These are phyloP conservation scores for Elephas maximus DNA, from an alignment of 2,113 vertebrate species.

Conservation along the genomic window DNA sequence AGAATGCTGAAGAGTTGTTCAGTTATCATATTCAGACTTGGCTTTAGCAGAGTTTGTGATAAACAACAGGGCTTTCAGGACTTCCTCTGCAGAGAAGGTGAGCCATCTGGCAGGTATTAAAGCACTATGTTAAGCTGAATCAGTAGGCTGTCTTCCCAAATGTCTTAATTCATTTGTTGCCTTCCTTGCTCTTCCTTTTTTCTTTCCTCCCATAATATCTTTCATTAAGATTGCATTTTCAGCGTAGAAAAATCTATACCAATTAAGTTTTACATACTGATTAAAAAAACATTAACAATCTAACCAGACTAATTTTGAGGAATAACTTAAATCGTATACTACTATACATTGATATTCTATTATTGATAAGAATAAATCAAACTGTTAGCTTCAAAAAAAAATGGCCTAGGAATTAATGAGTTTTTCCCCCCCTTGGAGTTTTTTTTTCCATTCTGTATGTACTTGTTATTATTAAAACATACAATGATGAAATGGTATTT, in stretches of 20 bases:
- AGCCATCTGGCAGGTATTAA: not conserved
- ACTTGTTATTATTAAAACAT: conserved; percentile 55
- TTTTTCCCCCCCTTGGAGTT: not conserved
- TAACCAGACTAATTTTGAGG: conserved; percentile 51
- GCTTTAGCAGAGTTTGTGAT: not conserved
- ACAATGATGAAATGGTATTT: conserved; percentile 20
- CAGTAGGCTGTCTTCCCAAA: conserved; percentile 28
- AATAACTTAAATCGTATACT: conserved; percentile 53
- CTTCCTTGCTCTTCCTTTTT: not conserved
- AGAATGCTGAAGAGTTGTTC: not conserved
- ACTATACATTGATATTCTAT: conserved; percentile 14
- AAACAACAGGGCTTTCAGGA: not conserved
- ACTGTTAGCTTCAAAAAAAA: not conserved
- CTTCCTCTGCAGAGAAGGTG: not conserved
- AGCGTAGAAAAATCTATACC: conserved; percentile 43
- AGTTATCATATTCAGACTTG: conserved; percentile 61
- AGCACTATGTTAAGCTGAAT: conserved; percentile 16
- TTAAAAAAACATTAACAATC: conserved; percentile 57
- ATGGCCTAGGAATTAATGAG: not conserved
- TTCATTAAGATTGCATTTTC: conserved; percentile 4
- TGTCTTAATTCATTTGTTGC: not conserved
- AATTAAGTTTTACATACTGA: conserved; percentile 17
- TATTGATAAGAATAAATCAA: conserved; percentile 55
- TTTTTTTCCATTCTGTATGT: not conserved
- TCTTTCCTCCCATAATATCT: not conserved